Evolutionary conservation across 2,797 vertebrate species (phyloP), one percentile per base, ranked within the genome.

Genomic region (Fistularia tabacaria): DNA sequence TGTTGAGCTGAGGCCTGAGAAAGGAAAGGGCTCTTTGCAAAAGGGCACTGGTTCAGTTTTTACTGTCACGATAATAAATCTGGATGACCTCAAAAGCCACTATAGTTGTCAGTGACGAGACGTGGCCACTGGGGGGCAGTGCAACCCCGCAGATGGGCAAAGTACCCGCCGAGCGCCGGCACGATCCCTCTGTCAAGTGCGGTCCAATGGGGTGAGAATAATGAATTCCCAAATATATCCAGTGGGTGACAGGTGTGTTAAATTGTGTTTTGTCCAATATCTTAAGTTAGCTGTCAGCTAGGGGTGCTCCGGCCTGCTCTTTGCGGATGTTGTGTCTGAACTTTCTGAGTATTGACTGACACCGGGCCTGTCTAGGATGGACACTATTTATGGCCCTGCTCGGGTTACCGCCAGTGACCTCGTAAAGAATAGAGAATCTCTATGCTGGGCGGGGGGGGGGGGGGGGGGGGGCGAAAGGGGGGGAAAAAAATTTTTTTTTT

Each of bases 31-130:
- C 79, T 80, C 56, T 50, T 59, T 42, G 57, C 67, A 57, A 87
- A 88, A 88, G 87, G 86, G 74, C 82, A 83, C 69, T 69, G 54
- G 81, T 84, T 87, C 83, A 80, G 61, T 61, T 84, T 82, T 85
- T 76, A 79, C 77, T 85, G 88, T 84, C 84, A 82, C 71, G 14
- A 9, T 77, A 74, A 90, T 91, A 90, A 90, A 91, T 90, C 87
- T 89, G 72, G 42, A 62, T 86, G 88, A 90, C 88, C 88, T 90
- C 74, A 83, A 86, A 85, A 71, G 46, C 9, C 15, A 8, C 39
- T 7, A 0, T 36, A 36, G 14, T 38, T 39, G 47, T 47, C 48
- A 59, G 61, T 76, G 54, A 44, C 14, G 10, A 42, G 0, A 9
- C 0, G 0, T 0, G 6, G 41, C 82, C 90, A 83, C 86, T 59